These are phyloP conservation scores for Acleris emargana DNA, from an alignment of 2,888 invertebrate species.

Conservation along the genomic window DNA sequence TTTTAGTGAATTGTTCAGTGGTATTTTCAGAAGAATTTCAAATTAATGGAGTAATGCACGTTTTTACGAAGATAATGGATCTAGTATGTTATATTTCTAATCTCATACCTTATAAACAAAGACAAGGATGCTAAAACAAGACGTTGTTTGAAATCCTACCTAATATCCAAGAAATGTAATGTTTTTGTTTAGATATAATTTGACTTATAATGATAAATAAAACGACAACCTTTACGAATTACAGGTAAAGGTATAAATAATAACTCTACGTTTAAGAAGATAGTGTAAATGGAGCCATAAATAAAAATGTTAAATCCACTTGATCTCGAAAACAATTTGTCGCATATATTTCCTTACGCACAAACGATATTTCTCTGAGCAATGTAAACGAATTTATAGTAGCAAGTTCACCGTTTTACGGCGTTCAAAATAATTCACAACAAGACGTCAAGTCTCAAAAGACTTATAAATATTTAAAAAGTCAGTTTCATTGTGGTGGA, in stretches of 20 bases:
- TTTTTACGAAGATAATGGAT: too few relatives aligned
- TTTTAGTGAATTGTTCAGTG: constrained; percentile 30
- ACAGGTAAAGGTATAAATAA: neutral
- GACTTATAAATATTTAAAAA: constrained; percentile 45
- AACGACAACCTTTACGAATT: too few relatives aligned
- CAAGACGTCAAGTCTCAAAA: constrained; percentile 33
- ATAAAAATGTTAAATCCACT: constrained; percentile 19
- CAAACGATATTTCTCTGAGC: constrained; percentile 37
- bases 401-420: constrained; percentile 39
- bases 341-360: constrained; percentile 32
- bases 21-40: constrained; percentile 14
- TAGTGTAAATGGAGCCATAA: constrained; percentile 18
- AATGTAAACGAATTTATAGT: constrained; percentile 38
- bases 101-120: too few relatives aligned
- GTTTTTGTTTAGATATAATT: too few relatives aligned
- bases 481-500: constrained; percentile 42
- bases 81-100: too few relatives aligned
- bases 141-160: too few relatives aligned
- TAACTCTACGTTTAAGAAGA: neutral
- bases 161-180: too few relatives aligned
- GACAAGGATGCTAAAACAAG: too few relatives aligned
- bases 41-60: too few relatives aligned
- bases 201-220: too few relatives aligned
- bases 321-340: constrained; percentile 28
- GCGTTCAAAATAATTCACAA: constrained; percentile 40